Evolutionary conservation across 2,888 invertebrate genomes (phyloP), one percentile per base, ranked within the genome.

Genomic region (Plutella xylostella): DNA sequence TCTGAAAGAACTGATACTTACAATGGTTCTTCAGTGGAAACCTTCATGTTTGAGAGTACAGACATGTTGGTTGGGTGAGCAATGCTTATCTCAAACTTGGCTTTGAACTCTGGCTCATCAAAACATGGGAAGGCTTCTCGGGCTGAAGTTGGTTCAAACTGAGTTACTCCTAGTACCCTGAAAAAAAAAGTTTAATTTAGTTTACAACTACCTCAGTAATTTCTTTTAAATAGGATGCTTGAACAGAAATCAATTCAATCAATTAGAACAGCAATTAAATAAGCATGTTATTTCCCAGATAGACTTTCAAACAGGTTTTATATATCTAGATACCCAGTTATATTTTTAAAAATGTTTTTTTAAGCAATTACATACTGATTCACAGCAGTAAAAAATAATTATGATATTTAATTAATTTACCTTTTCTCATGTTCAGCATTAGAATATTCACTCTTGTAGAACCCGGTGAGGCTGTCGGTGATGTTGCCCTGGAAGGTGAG

Each of bases 31-130:
- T 85, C 70, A 15, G 78, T 65, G 30, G 78, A 72, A 4, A 87
- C 57, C n/a, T 90, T 91, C 89, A 90, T 91, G 57, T 92, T 92
- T 18, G 91, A 90, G 17, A 92, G 68, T 1, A 87, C 89, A 21
- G 85, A 86, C 70, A 90, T 79, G 56, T 88, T 88, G 34, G 86
- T 69, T 15, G 86, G 84, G 56, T 90, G 87, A 2, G 89, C 88
- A 18, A 92, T 86, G 43, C 90, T 90, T 58, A 93, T 87, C 60
- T 89, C 88, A 66, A 93, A 93, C 51, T 85, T 85, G 12, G 93
- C 90, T 73, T 92, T 92, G 61, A 91, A 88, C 11, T 87, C 87
- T 0, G 92, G 90, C 58, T 93, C 92, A 60, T 93, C 92, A 63
- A 93, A 91, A 61, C 92, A 92, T 0, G 92, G 92, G 64, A 92